Evolutionary conservation across 2,797 vertebrate species (phyloP).

Genomic region (Thripadectes ignobilis): DNA sequence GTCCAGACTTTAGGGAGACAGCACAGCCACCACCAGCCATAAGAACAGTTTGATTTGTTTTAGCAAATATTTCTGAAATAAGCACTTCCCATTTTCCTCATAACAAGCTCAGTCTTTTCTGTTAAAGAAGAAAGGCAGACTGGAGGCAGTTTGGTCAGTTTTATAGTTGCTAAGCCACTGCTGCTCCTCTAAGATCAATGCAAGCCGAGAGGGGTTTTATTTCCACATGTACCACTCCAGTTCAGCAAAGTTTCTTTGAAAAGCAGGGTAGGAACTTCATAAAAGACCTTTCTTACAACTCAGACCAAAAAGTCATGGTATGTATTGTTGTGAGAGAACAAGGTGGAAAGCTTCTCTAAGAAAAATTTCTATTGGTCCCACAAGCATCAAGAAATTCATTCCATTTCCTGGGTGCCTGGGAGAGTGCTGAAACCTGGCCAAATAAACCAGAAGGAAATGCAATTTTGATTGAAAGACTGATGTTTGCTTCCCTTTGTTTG

Average conservation of each 20-base stretch:
- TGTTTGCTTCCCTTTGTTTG: conserved; percentile 27
- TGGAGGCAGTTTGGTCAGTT: neutral
- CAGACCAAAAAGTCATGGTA: neutral
- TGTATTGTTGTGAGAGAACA: neutral
- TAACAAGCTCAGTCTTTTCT: neutral
- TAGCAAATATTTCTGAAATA: neutral
- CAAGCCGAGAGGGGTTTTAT: neutral
- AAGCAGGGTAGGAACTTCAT: neutral
- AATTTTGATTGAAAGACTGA: neutral
- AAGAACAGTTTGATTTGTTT: neutral
- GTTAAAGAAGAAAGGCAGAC: neutral
- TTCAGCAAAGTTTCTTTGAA: neutral
- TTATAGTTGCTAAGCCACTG: neutral
- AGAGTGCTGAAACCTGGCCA: neutral
- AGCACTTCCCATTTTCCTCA: neutral
- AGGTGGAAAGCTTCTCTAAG: neutral
- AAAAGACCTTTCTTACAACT: conserved; percentile 14
- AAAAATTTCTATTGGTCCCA: neutral
- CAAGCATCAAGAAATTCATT: neutral
- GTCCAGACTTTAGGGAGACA: neutral
- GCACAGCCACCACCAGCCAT: neutral
- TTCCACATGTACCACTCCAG: neutral
- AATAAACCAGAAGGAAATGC: neutral
- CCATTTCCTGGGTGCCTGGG: neutral
- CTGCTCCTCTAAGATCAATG: neutral